phyloP scores from a whole-genome alignment of 2,888 invertebrate genomes.

The Gortyna flavago region DNA sequence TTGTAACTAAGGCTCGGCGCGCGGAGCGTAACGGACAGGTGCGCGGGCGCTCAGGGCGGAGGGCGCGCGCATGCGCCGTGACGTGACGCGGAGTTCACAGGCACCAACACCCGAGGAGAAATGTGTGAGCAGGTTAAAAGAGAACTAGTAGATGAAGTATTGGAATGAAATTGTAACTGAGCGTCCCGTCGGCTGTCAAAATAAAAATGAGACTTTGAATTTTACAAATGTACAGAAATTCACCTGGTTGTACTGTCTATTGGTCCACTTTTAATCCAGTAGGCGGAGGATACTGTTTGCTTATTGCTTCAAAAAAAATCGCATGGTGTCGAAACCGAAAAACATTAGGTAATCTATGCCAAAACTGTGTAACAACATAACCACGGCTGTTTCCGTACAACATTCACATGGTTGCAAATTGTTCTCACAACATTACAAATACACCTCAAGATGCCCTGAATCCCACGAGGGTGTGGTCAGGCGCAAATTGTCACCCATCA shows the following conservation, averaged over 20 bases:
- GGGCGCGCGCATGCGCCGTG: slow-evolving; percentile 65
- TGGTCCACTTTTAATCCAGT: neutral
- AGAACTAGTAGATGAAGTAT: neutral
- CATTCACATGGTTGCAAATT: slow-evolving; percentile 30
- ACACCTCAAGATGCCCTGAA: slow-evolving; percentile 42
- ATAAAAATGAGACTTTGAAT: neutral
- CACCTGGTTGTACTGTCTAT: neutral
- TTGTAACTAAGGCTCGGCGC: slow-evolving; percentile 51
- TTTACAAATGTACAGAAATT: neutral
- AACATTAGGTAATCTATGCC: slow-evolving; percentile 15
- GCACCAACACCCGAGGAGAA: slow-evolving; percentile 37
- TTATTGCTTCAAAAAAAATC: neutral
- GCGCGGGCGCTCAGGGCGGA: slow-evolving; percentile 67
- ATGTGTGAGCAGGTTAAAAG: slow-evolving; percentile 10
- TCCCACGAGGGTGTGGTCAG: slow-evolving; percentile 59
- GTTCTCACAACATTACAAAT: slow-evolving; percentile 50
- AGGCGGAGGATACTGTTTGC: neutral
- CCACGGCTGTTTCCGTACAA: slow-evolving; percentile 26
- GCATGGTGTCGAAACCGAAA: neutral
- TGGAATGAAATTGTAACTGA: neutral
- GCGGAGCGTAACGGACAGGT: slow-evolving; percentile 73
- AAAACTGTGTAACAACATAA: slow-evolving; percentile 31
- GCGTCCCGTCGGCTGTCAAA: neutral
- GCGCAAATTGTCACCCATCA: slow-evolving; percentile 38
- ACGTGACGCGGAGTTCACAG: slow-evolving; percentile 65